Evolutionary conservation across 2,888 invertebrate species (phyloP), one percentile per base, ranked within the genome.

Genomic region (Ditylenchus weischeri): DNA sequence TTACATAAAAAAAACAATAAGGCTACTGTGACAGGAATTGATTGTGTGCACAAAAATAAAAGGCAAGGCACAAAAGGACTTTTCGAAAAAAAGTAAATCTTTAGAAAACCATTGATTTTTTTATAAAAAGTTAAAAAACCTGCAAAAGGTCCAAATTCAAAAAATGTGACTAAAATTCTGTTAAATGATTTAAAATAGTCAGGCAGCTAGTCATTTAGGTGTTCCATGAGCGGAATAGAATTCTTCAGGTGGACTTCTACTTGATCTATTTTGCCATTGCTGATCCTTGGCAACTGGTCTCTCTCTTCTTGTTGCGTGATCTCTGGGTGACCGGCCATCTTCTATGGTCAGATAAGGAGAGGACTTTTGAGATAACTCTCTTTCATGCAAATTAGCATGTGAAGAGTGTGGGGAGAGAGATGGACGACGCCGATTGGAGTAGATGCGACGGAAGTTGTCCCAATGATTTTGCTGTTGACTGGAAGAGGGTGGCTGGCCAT

Each of bases 321-420:
- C 43, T 15, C 15, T 43, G 15, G 43, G 15, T 43, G 15, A 43
- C 15, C 15, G 54, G 13, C 23, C 54, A 54, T 54, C 54, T 7
- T 54, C n/a, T 54, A 15, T 43, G 43, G 43, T 43, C 15, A 43
- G 15, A 43, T 43, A 43, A 8, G 43, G 43, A 43, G 43, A 43
- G 1, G 43, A 43, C 43, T 43, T 43, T 1, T 8, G 43, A 15
- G 13, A 43, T 1, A 43, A 43, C 43, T 29, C 54, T 13, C 21
- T 54, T 18, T 29, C 29, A 10, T n/a, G 19, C 43, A 50, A 23
- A 51, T 66, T 21, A 18, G 48, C 43, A n/a, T 36, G 38, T 15
- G 66, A 66, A 21, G 66, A 21, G 0, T 49, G 66, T 0, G 66
- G 66, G 18, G 66, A 66, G 11, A 66, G n/a, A 19, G 66, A 67